Evolutionary conservation across 1,140 invertebrate genomes (phyloP), one percentile per base, ranked within the genome.

Genomic region (Euschistus heros): DNA sequence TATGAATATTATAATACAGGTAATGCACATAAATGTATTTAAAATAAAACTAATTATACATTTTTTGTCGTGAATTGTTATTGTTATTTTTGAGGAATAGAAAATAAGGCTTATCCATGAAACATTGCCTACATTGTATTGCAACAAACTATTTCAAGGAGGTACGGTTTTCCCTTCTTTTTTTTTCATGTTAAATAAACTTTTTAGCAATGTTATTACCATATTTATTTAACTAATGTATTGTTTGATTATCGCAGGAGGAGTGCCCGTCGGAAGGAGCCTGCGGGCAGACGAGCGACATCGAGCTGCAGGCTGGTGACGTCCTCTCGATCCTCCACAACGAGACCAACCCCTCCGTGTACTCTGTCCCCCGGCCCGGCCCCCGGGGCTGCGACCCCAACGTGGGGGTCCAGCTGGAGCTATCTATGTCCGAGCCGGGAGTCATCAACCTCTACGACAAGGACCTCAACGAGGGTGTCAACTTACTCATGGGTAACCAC

Each of bases 401-500:
- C 18, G 82, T 84, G 65, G 83, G 83, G 27, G 80, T 83, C 69
- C 74, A 84, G 5, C 71, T 86, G 55, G 84, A 86, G 73, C 83
- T 85, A 65, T 82, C 83, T 2, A 75, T 84, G 54, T 77, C 81
- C 68, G 54, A 57, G 15, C 54, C 54, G 10, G 54, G 54, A 17
- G 15, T 81, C 84, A 63, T 80, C 79, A 83, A 82, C 1, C 76
- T 86, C 2, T 85, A 84, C 70, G 84, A 86, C 71, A 85, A 85
- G 74, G 84, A 86, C 72, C 76, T 86, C 44, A 81, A 80, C 27
- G 83, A 84, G 70, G 84, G 84, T 67, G 81, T 83, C 69, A 85
- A 86, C 75, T 77, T 84, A 68, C 76, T 86, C 64, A 84, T 85
- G 76, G 82, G 84, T 85, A 71, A 78, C 77, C n/a, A n/a, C n/a